Conservation (phyloP, 2,113 vertebrate species). For the Accipiter virgatus region DNA sequence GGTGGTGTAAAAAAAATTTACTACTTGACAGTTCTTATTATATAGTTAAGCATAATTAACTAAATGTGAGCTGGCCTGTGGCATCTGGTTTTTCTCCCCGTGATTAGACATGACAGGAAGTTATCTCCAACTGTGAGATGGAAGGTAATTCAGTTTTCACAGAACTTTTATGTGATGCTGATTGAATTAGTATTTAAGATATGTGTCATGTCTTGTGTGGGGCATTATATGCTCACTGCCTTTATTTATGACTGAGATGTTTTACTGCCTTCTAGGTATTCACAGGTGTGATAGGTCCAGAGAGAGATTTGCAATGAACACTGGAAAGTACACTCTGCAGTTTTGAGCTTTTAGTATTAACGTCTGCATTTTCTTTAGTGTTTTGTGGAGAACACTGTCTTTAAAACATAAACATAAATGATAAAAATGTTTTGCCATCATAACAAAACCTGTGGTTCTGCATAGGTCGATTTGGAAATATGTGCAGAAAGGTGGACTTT, state of each 20-base stretch:
- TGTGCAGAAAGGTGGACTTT: not conserved
- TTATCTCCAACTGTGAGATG: constrained; percentile 65
- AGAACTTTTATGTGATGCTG: constrained; percentile 56
- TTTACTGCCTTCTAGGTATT: not conserved
- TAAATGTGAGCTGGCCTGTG: constrained; percentile 27
- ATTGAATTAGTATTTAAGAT: constrained; percentile 63
- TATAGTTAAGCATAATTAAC: constrained; percentile 46
- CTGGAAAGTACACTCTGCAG: not conserved
- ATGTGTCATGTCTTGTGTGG: constrained; percentile 15
- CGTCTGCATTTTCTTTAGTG: not conserved
- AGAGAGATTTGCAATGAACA: not conserved
- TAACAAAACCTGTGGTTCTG: not conserved
- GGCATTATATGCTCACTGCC: not conserved
- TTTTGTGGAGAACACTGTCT: not conserved
- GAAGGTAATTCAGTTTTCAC: constrained; percentile 66
- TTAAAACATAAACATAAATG: not conserved
- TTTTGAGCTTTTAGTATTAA: not conserved
- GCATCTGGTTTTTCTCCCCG: constrained; percentile 27
- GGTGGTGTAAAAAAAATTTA: constrained; percentile 4
- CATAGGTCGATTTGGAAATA: not conserved
- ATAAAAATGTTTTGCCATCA: not conserved
- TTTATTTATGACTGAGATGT: constrained; percentile 17
- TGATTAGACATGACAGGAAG: constrained; percentile 64
- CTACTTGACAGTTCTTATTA: constrained; percentile 53
- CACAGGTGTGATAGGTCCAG: not conserved